Base-by-base conservation (phyloP, 2,888 invertebrate species). In the Criorhina ranunculi region DNA sequence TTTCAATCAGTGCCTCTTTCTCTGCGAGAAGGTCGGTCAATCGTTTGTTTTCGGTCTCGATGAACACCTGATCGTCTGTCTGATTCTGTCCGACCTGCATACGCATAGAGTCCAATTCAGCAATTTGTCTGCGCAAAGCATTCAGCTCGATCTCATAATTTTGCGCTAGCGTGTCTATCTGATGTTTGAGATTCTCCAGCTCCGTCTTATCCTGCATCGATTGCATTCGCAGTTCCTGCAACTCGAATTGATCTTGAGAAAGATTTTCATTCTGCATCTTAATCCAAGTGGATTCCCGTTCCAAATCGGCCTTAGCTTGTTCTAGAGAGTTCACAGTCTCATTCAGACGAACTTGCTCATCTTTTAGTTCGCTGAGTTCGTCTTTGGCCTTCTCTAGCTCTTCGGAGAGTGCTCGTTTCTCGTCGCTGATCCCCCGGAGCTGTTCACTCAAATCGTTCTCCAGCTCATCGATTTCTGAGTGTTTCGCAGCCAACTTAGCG, bases 371-470 rank as follows among this genome's bases (percentile, higher is more conserved):
- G 86, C 91, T 92, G 87, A 94, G 93, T 89, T 94, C 94, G 86
- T 92, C 92, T 80, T 93, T 92, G 1, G 93, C 92, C 87, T 94
- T 93, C 86, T 94, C 93, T 19, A 96, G 89, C 86, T 95, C 93
- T 88, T 94, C 94, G 80, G 93, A 93, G 2, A 95, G 77, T 8
- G 88, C 85, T 79, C 91, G 88, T 82, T 90, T 88, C 86, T 91
- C 90, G 35, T 79, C 73, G 60, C 90, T 88, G 6, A 90, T 86
- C 1, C 90, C 87, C n/a, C 90, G 88, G 37, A 92, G 79, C 44
- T 91, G 93, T 5, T 90, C 89, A 62, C 92, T 93, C 37, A 93
- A 89, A 66, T 93, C 93, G n/a, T 89, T 89, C 87, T 94, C 93
- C 37, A 92, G 89, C 69, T 92, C 93, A 81, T 93, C 93, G 19